Conservation (phyloP, 2,797 vertebrate genomes). For the Halcyon chelicuti region DNA sequence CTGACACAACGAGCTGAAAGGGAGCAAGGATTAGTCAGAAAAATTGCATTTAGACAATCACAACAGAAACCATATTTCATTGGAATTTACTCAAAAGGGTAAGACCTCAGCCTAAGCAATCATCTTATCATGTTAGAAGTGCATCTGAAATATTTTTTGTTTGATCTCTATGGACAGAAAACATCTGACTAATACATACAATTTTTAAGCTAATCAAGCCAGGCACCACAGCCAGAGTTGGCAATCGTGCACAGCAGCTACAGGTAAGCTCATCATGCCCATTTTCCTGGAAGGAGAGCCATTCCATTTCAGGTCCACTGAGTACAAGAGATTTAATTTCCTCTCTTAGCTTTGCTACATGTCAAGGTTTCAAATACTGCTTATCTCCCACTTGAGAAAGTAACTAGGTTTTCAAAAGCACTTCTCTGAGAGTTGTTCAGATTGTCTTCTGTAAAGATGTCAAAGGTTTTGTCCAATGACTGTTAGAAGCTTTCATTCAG, state of each 20-base stretch:
- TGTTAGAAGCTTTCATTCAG: not conserved
- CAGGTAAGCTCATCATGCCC: not conserved
- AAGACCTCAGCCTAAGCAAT: not conserved
- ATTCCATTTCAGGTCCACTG: not conserved
- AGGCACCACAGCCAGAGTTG: not conserved
- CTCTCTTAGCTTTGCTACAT: not conserved
- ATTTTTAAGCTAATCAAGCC: not conserved
- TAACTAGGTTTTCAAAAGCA: not conserved
- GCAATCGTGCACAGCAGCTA: not conserved
- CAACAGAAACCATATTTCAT: not conserved
- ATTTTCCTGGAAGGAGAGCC: not conserved
- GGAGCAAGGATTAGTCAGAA: not conserved
- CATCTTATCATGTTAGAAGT: not conserved
- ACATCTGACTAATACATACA: not conserved
- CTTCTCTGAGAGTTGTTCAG: not conserved
- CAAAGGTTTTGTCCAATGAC: not conserved
- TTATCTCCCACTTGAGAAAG: not conserved
- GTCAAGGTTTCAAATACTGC: not conserved
- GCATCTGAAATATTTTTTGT: not conserved
- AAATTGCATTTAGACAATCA: not conserved
- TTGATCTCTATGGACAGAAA: not conserved
- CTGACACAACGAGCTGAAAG: not conserved
- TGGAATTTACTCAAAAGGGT: not conserved
- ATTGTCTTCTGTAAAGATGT: not conserved
- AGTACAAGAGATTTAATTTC: not conserved